Evolutionary conservation across 2,888 invertebrate species (phyloP).

Genomic region (Heliconius hortense): DNA sequence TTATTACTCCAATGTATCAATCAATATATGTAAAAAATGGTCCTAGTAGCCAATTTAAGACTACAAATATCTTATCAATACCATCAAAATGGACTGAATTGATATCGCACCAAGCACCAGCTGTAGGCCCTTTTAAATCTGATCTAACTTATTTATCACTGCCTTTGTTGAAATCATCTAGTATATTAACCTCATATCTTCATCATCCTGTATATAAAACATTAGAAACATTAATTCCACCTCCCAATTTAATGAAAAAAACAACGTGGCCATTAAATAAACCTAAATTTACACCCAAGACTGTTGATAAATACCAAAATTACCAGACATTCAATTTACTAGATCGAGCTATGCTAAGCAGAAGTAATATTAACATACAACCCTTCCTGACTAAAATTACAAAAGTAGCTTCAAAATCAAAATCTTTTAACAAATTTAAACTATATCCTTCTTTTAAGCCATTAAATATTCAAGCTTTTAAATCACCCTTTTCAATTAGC

Average conservation of each 20-base stretch:
- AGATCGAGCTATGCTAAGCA: neutral
- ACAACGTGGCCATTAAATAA: neutral
- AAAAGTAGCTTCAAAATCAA: neutral
- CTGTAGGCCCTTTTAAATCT: neutral
- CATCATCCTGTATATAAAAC: neutral
- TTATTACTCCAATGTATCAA: neutral
- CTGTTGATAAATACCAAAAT: neutral
- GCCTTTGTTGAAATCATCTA: neutral
- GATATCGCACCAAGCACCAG: neutral
- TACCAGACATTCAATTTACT: neutral
- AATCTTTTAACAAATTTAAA: neutral
- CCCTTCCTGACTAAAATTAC: neutral
- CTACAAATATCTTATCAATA: neutral
- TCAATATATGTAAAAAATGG: neutral
- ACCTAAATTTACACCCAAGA: neutral
- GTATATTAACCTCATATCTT: neutral
- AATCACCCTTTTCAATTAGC: neutral
- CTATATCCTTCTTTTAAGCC: neutral
- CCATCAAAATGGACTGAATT: neutral
- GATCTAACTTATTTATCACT: neutral
- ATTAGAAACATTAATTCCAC: neutral
- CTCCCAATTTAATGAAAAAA: neutral
- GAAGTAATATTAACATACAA: neutral
- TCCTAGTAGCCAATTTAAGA: neutral
- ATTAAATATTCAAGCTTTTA: neutral